Evolutionary conservation across 2,888 invertebrate genomes (phyloP).

Genomic region (Philaethria dido): DNA sequence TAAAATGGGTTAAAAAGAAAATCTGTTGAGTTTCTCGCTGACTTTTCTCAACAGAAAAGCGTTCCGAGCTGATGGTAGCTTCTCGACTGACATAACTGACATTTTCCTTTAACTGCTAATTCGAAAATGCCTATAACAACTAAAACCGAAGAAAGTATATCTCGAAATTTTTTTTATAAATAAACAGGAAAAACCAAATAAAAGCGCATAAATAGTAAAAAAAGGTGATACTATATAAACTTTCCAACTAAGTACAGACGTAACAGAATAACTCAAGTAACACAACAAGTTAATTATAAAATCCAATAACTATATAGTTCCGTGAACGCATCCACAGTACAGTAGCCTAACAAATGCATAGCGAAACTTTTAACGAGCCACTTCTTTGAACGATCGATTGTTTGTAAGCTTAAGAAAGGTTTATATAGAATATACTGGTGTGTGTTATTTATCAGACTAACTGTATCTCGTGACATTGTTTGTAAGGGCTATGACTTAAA

Average conservation of each 20-base stretch:
- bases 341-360: constrained; percentile 31
- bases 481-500: no score
- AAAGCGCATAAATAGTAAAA: not conserved
- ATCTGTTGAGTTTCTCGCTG: no score
- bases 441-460: not conserved
- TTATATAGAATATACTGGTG: constrained; percentile 14
- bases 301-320: constrained; percentile 19
- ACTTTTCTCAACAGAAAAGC: no score
- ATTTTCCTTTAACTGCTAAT: no score
- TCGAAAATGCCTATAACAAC: no score
- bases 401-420: constrained; percentile 26
- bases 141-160: no score
- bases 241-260: not conserved
- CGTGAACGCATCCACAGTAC: constrained; percentile 17
- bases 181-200: no score
- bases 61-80: no score
- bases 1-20: no score
- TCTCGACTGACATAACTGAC: no score
- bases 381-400: constrained; percentile 33
- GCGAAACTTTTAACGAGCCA: constrained; percentile 42
- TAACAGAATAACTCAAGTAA: constrained; percentile 6
- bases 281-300: constrained; percentile 21
- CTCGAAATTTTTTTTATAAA: no score
- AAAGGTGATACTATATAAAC: not conserved
- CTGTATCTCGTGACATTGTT: no score